Conservation (phyloP, 2,797 vertebrate genomes). For the Sebastes umbrosus region DNA sequence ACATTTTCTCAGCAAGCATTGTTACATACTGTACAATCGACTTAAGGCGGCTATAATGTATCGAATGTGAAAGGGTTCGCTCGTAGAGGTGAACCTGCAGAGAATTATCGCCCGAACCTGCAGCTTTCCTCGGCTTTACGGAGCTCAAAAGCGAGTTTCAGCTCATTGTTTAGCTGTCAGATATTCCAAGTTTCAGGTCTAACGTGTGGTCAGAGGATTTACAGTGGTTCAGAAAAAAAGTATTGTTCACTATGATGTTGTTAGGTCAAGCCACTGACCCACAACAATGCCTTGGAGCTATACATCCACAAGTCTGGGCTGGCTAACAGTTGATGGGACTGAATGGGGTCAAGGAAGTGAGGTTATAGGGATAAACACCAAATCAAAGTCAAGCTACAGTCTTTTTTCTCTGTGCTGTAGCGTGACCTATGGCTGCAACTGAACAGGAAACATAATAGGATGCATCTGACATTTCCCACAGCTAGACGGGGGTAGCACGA, state of each 20-base stretch:
- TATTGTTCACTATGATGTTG: constrained; percentile 8
- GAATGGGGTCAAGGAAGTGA: constrained; percentile 64
- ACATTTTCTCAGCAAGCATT: not conserved
- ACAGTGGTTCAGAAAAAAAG: not conserved
- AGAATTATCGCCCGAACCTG: not conserved
- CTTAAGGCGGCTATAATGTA: not conserved
- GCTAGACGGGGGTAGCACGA: not conserved
- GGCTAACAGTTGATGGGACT: constrained; percentile 46
- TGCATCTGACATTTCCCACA: not conserved
- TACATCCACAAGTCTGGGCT: constrained; percentile 10
- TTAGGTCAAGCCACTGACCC: constrained; percentile 38
- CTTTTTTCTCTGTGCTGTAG: not conserved
- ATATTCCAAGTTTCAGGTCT: not conserved
- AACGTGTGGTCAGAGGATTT: not conserved
- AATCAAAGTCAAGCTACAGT: constrained; percentile 9
- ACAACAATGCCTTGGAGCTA: constrained; percentile 37
- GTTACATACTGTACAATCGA: not conserved
- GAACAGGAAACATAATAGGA: not conserved
- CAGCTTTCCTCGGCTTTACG: not conserved
- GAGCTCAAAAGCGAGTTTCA: not conserved
- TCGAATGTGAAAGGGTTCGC: fast-evolving
- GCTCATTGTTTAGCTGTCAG: not conserved
- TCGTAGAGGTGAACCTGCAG: not conserved
- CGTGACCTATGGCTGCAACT: constrained; percentile 13
- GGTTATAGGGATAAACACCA: constrained; percentile 30